phyloP scores from a whole-genome alignment of 2,113 vertebrate species.

The Okapia johnstoni region DNA sequence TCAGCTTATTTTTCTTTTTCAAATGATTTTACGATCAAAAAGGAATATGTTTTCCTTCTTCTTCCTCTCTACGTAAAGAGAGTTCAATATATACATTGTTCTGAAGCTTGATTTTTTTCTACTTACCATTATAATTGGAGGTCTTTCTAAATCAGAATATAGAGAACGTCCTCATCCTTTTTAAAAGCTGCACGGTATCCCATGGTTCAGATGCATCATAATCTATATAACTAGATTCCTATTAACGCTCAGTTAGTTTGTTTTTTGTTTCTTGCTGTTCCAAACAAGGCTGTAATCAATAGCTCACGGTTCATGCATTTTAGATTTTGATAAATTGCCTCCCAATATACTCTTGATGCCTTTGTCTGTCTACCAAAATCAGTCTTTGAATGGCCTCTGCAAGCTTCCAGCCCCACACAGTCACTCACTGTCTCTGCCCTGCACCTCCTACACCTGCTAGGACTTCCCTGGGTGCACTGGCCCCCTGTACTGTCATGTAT shows the following conservation, averaged over 20 bases:
- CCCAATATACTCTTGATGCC: background rate
- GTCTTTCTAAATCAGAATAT: background rate
- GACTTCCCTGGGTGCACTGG: background rate
- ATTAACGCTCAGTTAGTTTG: background rate
- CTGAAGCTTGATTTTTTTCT: background rate
- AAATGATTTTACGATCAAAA: background rate
- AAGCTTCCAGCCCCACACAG: background rate
- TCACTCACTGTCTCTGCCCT: background rate
- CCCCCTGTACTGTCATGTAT: accelerated
- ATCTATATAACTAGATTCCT: background rate
- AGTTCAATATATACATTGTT: background rate
- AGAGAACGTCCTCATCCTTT: background rate
- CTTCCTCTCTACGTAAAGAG: background rate
- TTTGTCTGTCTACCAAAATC: background rate
- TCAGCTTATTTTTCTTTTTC: background rate
- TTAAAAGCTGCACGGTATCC: background rate
- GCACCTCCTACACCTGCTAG: background rate
- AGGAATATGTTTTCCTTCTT: background rate
- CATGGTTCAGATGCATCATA: background rate
- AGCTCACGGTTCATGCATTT: background rate
- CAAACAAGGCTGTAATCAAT: background rate
- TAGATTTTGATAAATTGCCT: conserved; percentile 3
- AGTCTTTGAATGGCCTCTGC: background rate
- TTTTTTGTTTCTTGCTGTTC: conserved; percentile 2
- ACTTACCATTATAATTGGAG: background rate